Evolutionary conservation across 2,797 vertebrate genomes (phyloP), one percentile per base, ranked within the genome.

Genomic region (Graptemys geographica): DNA sequence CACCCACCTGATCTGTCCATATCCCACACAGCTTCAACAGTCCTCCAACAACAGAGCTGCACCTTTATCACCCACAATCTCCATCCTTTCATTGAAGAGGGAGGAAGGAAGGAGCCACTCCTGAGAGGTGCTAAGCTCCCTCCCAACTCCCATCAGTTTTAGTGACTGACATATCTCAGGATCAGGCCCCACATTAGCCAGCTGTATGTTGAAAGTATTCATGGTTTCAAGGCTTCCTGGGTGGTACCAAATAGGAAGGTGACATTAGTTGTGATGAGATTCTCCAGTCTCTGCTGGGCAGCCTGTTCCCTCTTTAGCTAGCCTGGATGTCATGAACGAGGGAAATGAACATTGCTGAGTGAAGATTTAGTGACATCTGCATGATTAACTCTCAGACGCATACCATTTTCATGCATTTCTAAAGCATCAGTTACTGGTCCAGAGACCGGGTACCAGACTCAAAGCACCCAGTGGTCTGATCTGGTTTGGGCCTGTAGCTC

Each of bases 11-110:
- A 5, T 41, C 19, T 72, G n/a, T 31, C 28, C 56, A 57, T 57
- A 57, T 28, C 62, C 59, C 62, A 41, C 33, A 23, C 19, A 23
- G n/a, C 19, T 72, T 23, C n/a, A 72, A 12, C 53, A 23, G 13
- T 15, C 15, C 59, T 59, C 27, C 27, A 59, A 27, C 4, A 12
- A 11, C 27, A 59, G 5, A 59, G 27, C 57, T 28, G 28, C 12
- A 23, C n/a, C 37, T 81, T 56, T 44, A 28, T 33, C 8, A 0
- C 28, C 8, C 31, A 41, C 25, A 27, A 4, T 28, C 41, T 31
- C 28, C 15, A 0, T 0, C 76, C 23, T 0, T 44, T 23, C 6
- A 21, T 72, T 41, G 5, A 72, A 37, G 18, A 23, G 65, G 59
- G 59, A 33, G 59, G 15, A 4, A 59, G 28, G 16, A 65, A 72